Evolutionary conservation across 2,113 vertebrate genomes (phyloP), one percentile per base, ranked within the genome.

Genomic region (Xenotilapia leptura): DNA sequence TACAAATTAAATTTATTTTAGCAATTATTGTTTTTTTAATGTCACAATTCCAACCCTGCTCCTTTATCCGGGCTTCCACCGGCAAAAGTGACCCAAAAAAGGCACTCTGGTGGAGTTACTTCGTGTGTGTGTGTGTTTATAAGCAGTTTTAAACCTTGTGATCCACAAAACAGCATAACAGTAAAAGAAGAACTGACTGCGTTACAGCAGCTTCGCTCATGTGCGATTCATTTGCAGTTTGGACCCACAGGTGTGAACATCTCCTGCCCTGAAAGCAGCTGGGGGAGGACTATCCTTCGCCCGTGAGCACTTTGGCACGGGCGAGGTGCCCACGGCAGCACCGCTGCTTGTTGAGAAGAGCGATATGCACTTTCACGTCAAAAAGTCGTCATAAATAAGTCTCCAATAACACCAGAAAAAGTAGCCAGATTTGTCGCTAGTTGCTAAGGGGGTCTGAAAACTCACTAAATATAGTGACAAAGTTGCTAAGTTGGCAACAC

Each of bases 281-380:
- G 55, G 5, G 55, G 26, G 13, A 28, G 55, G 55, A 58, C 55
- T 28, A 28, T 15, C 13, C 55, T 15, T 13, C 5, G 3, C 55
- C 26, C 0, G 5, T 58, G 26, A 58, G 55, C 13, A 8, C 26
- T 58, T 58, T 58, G 55, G 55, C 14, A 31, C 14, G 13, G 26
- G 55, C 1, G 26, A 58, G 26, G 0, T 58, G 5, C 1, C 55
- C 55, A 58, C 7, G 7, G 14, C 26, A 31, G 55, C 55, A 31
- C 26, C 2, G 7, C 14, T 58, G 55, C 55, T 58, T 58, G 26
- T 58, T 58, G 55, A 6, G 55, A 58, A 0, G 14, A 58, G 26
- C 0, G 4, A 28, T 15, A 56, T 0, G 23, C 1, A 0, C 55
- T 56, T 28, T 56, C 23, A 56, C 4, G 1, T 58, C 23, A 28